Evolutionary conservation across 1,140 invertebrate genomes (phyloP).

Genomic region (Lepidurus packardi): DNA sequence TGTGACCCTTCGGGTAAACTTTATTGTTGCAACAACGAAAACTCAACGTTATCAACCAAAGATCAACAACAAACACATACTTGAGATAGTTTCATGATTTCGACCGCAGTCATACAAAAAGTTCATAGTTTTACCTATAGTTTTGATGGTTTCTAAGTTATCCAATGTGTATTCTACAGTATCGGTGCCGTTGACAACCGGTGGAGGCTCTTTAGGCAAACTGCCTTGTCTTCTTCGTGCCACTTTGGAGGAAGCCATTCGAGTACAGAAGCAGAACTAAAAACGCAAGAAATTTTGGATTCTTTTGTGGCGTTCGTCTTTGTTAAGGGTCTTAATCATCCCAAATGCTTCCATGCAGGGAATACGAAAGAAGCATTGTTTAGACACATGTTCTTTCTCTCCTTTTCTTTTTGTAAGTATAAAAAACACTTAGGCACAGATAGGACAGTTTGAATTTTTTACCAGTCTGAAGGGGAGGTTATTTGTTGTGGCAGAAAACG

Average conservation of each 20-base stretch:
- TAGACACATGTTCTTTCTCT: neutral
- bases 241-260: constrained; percentile 44
- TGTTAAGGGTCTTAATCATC: neutral
- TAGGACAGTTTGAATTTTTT: neutral
- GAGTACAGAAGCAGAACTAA: neutral
- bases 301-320: neutral
- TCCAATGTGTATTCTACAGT: constrained; percentile 63
- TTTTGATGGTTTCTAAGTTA: constrained; percentile 72
- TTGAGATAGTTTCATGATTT: too few species aligned
- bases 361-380: neutral
- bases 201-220: constrained; percentile 41
- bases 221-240: constrained; percentile 44
- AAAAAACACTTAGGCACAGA: neutral
- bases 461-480: neutral
- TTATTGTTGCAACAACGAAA: too few species aligned
- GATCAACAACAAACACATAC: too few species aligned
- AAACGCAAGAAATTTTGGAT: neutral
- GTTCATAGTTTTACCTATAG: constrained; percentile 56
- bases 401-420: neutral
- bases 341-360: neutral
- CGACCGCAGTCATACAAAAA: too few species aligned
- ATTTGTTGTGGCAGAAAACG: neutral
- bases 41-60: too few species aligned
- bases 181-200: constrained; percentile 45
- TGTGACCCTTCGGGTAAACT: too few species aligned